A percentile compares a stretch with the other conserved stretches of the same genome.
Conservation (phyloP, 2,113 vertebrate genomes). For the Aspiorhynchus laticeps region DNA sequence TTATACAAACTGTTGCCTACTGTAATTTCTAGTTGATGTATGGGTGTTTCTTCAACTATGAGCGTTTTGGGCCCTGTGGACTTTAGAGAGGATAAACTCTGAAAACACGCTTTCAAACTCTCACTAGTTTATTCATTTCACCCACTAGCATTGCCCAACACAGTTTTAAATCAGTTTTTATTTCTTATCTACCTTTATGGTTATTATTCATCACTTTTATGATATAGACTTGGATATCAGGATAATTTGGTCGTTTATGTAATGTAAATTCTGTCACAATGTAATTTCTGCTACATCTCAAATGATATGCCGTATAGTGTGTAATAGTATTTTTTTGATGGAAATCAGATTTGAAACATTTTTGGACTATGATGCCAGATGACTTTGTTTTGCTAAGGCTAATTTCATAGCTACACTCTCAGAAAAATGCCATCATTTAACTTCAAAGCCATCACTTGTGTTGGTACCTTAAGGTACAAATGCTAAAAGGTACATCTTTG, state of each 20-base stretch:
- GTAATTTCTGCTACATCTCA: neutral
- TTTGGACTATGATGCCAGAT: neutral
- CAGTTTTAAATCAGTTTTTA: neutral
- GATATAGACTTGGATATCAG: neutral
- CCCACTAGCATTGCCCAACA: neutral
- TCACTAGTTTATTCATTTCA: neutral
- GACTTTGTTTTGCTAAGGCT: neutral
- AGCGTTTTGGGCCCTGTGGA: neutral
- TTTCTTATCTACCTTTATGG: neutral
- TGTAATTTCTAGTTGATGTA: slow-evolving; percentile 18
- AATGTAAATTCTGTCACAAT: neutral
- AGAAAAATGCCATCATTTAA: too few species aligned
- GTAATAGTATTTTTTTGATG: neutral
- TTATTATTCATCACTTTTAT: neutral
- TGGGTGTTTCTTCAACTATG: neutral
- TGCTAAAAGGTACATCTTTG: too few species aligned
- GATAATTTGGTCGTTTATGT: neutral
- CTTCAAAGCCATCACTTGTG: too few species aligned
- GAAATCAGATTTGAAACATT: neutral
- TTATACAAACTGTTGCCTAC: neutral
- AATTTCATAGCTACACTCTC: neutral
- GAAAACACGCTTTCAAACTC: neutral
- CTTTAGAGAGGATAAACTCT: neutral
- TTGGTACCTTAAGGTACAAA: too few species aligned
- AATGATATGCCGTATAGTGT: neutral